A percentile compares a stretch with the other conserved stretches of the same genome.
phyloP scores from a whole-genome alignment of 2,113 vertebrate species.

The Axis porcinus region DNA sequence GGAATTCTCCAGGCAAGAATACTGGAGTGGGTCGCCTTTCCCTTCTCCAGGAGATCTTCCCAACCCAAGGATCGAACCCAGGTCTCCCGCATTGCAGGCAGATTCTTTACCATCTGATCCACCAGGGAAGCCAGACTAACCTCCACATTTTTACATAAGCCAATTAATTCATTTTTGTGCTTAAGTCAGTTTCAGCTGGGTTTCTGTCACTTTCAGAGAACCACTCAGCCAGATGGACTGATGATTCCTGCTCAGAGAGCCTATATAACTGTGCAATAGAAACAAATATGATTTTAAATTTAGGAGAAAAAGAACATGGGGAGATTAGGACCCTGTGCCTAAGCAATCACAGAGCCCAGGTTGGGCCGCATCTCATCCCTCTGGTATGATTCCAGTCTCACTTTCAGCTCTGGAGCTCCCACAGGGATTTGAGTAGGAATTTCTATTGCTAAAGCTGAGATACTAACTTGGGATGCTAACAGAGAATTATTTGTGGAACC shows the following conservation, averaged over 20 bases:
- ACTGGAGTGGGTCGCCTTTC: neutral
- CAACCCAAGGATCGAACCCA: neutral
- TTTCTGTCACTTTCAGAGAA: neutral
- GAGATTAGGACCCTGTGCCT: neutral
- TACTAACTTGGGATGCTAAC: neutral
- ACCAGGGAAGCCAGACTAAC: neutral
- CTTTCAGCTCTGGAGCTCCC: neutral
- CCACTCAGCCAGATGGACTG: neutral
- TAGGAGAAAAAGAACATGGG: neutral
- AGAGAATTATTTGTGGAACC: neutral
- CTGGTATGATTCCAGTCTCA: neutral
- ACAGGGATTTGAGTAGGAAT: neutral
- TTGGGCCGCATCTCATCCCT: neutral
- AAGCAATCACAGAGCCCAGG: neutral
- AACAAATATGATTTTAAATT: neutral
- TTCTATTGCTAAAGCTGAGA: neutral
- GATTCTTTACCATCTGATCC: neutral
- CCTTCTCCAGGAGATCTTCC: neutral
- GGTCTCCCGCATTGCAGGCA: rapidly evolving
- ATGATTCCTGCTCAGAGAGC: neutral
- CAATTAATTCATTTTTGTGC: neutral
- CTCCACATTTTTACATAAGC: neutral
- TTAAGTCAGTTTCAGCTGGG: neutral
- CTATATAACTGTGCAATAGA: neutral
- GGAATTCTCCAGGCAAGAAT: neutral